Evolutionary conservation across 92 coral and sea anemone genomes (phyloP), one percentile per base, ranked within the genome.

Genomic region (Epizoanthus rinbou): DNA sequence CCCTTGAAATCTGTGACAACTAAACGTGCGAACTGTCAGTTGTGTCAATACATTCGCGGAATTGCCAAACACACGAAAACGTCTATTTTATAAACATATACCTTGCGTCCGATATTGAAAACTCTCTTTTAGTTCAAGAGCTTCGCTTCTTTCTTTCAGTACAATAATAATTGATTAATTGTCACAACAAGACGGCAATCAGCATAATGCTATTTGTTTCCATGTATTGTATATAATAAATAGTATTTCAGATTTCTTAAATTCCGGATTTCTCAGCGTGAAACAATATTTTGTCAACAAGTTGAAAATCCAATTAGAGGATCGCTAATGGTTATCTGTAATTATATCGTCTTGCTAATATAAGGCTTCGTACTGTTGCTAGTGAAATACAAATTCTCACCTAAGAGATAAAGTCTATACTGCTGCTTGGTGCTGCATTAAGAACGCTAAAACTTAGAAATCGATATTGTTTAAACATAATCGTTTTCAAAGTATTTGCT

Each of bases 241-340:
- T 31, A 33, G 18, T 28, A 33, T n/a, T 66, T 64, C 14, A 24
- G 18, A 14, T 64, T 24, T 64, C 18, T 8, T 66, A 66, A 37
- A 66, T 14, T 31, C 39, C 39, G 31, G 39, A 25, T 14, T 14
- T 66, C 47, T 66, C 0, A 14, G 72, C 47, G 35, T 33, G 47
- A 66, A 66, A 66, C 39, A 41, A 66, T 66, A 66, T 66, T 66
- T 66, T 66, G 72, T 66, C 35, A 66, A 66, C 4, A 66, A 66
- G 47, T 8, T 66, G 22, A 66, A 47, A 66, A 66, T 66, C 72
- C 72, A 66, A 66, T 66, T 66, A 28, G 37, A 66, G 33, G 72
- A 41, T 24, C 3, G 41, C 72, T 66, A 66, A 28, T 66, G 19
- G 72, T 15, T 33, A 66, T 33, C 18, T 66, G 41, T 19, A 14